Base-by-base conservation (phyloP, 23 tunicate species). In the Ciona savignyi region DNA sequence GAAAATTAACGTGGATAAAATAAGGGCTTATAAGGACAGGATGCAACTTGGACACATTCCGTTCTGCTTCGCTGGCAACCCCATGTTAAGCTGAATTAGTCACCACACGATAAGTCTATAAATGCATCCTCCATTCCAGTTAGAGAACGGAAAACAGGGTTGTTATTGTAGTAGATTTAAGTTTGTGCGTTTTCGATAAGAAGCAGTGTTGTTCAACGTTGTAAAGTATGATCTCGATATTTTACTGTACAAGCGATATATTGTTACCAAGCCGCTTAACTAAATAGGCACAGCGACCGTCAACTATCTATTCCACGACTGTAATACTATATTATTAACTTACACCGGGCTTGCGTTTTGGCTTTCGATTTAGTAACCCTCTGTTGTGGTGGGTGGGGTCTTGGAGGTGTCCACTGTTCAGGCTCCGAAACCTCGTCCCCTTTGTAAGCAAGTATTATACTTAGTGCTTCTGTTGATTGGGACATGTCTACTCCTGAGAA, bases 351-450 rank as follows among this genome's bases (percentile, higher is more conserved):
- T 42, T 42, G 56, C 9, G 11, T 42, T 42, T 42, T 42, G 56
- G 15, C n/a, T n/a, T 42, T 42, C 11, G 56, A 15, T 42, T 42
- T 42, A 9, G 68, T 25, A 21, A 64, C 22, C 27, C 68, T 23
- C 66, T 75, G 80, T 75, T 75, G 80, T 29, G 80, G 80, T 1
- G 87, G 87, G 33, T 68, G 75, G 51, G 87, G 87, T 23, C 87
- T 42, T 25, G 87, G 80, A 30, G 80, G 80, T 49, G 65, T 82
- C 86, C 86, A 81, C 35, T 35, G 51, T 21, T 70, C 87, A 28
- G 65, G 75, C 28, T 75, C 80, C 0, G 75, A 22, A 31, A 33
- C 80, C 30, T 81, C 86, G 32, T 82, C 80, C 4, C 70, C 76
- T 33, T 82, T 82, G 70, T 82, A 82, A 19, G 87, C 87, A n/a